phyloP scores from a whole-genome alignment of 92 coral and sea anemone genomes.

The Pocillopora meandrina region DNA sequence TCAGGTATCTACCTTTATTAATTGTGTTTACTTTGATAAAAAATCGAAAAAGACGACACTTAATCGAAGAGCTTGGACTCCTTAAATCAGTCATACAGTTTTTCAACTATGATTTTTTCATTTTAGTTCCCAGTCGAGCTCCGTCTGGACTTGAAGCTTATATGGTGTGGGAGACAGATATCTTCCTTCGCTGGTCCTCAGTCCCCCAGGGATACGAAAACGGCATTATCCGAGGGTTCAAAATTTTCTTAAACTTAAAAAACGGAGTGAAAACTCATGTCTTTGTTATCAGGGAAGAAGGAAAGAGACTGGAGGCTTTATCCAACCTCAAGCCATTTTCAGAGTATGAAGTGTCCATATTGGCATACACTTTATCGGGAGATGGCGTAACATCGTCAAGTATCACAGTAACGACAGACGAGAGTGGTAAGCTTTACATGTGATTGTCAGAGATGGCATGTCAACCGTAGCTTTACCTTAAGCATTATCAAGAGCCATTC shows the following conservation, averaged over 20 bases:
- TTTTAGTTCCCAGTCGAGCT: conserved; percentile 3
- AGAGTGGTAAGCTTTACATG: not conserved
- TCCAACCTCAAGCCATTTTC: not conserved
- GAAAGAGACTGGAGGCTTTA: not conserved
- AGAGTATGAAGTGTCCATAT: not conserved
- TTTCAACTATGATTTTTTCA: too few species aligned
- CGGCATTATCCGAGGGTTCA: not conserved
- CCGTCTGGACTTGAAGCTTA: not conserved
- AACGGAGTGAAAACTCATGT: not conserved
- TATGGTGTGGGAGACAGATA: not conserved
- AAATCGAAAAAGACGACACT: too few species aligned
- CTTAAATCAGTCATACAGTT: too few species aligned
- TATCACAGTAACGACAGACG: not conserved
- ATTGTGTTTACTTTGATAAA: too few species aligned
- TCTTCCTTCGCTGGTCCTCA: not conserved
- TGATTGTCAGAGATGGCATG: not conserved
- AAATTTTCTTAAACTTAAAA: not conserved
- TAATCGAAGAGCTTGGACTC: too few species aligned
- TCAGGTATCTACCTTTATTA: too few species aligned
- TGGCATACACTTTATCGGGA: not conserved
- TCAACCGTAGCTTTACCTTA: not conserved
- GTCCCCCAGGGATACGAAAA: not conserved
- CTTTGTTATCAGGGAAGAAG: not conserved
- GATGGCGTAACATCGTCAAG: not conserved
- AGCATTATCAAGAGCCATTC: too few species aligned